Evolutionary conservation across 1,140 invertebrate genomes (phyloP).

Genomic region (Scaptomyza graminum): DNA sequence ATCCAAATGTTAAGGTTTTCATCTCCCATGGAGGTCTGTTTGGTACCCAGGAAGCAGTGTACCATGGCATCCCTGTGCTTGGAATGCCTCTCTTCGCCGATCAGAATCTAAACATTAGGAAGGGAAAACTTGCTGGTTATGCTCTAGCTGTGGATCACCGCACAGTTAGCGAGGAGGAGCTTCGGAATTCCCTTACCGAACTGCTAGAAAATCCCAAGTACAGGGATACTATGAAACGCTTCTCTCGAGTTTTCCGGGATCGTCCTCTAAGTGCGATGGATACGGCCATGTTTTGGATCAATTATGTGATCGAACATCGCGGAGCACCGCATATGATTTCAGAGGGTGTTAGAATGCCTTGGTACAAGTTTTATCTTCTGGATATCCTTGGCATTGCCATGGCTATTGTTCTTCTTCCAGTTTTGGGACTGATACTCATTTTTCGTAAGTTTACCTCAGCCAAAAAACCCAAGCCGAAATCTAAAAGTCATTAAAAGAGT

Average conservation of each 20-base stretch:
- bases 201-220: slow-evolving; percentile 84
- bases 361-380: slow-evolving; percentile 86
- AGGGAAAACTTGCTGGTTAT: slow-evolving; percentile 48
- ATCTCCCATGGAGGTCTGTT: slow-evolving; percentile 87
- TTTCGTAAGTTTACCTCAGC: slow-evolving; percentile 24
- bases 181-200: slow-evolving; percentile 78
- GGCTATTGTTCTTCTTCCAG: slow-evolving; percentile 28
- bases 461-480: slow-evolving; percentile 21
- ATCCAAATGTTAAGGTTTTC: slow-evolving; percentile 86
- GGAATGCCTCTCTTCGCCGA: slow-evolving; percentile 87
- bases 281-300: slow-evolving; percentile 86
- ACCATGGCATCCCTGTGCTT: slow-evolving; percentile 86
- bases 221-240: slow-evolving; percentile 73
- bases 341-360: slow-evolving; percentile 85
- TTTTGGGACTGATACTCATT: slow-evolving; percentile 23
- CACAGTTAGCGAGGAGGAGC: slow-evolving; percentile 69
- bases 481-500: slow-evolving; percentile 41
- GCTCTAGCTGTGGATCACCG: slow-evolving; percentile 61
- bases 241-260: slow-evolving; percentile 85
- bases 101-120: slow-evolving; percentile 82
- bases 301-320: slow-evolving; percentile 86
- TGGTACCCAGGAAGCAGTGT: slow-evolving; percentile 86
- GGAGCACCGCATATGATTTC: slow-evolving; percentile 86
- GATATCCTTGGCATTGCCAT: slow-evolving; percentile 84
- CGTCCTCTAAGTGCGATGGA: slow-evolving; percentile 85